phyloP scores from a whole-genome alignment of 2,888 invertebrate species.

The Tinea pellionella region DNA sequence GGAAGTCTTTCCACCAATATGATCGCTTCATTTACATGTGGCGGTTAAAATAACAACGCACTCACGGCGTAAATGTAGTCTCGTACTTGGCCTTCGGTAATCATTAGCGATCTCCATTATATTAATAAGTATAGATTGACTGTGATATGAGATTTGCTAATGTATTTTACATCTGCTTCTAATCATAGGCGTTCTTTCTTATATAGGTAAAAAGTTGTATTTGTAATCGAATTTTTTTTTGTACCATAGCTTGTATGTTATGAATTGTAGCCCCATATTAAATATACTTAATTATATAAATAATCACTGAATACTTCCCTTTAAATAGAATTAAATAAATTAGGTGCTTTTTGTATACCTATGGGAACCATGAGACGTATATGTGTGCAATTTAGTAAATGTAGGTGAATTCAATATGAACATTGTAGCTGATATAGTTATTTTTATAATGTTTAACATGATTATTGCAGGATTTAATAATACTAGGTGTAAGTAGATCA shows the following conservation, averaged over 20 bases:
- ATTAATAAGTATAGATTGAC: slow-evolving; percentile 5
- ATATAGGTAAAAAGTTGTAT: not conserved
- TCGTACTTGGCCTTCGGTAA: not conserved
- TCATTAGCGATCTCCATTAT: not conserved
- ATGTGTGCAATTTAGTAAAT: slow-evolving; percentile 10
- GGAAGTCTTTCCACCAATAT: no score
- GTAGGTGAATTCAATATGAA: slow-evolving; percentile 21
- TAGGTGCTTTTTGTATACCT: slow-evolving; percentile 43
- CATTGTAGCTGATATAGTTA: slow-evolving; percentile 32
- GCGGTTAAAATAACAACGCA: no score
- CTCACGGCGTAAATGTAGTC: no score
- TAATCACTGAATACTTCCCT: not conserved
- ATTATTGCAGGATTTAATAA: not conserved
- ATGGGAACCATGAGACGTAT: slow-evolving; percentile 17
- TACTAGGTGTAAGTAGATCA: no score
- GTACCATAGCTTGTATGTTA: not conserved
- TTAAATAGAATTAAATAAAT: slow-evolving; percentile 19
- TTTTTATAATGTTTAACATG: slow-evolving; percentile 22
- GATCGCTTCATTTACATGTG: no score
- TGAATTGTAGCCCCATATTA: not conserved
- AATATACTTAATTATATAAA: not conserved
- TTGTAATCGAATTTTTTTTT: not conserved
- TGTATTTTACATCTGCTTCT: not conserved
- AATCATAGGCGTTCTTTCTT: not conserved
- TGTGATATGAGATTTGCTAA: slow-evolving; percentile 1